Evolutionary conservation across 2,113 vertebrate genomes (phyloP), one percentile per base, ranked within the genome.

Genomic region (Macquaria ambigua): DNA sequence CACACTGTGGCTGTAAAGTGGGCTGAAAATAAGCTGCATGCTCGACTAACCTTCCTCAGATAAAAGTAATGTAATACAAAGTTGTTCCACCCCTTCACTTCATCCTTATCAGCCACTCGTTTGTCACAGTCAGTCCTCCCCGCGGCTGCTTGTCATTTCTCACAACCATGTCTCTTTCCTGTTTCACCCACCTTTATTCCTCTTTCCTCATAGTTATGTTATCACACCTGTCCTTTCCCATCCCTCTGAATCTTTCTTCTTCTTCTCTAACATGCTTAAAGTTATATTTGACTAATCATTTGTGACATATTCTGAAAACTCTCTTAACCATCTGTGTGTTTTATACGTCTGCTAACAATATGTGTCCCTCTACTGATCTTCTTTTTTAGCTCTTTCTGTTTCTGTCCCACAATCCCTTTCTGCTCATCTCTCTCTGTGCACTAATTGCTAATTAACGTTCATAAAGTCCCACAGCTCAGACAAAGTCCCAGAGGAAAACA

Each of bases 371-470:
- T 15, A 28, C 58, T 48, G 12, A 28, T 8, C 18, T 61, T 39
- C 59, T 77, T 11, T 1, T 69, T 43, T n/a, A 8, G 12, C 23
- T 31, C 39, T 58, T 21, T 52, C 20, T 31, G 68, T 66, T 71
- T 66, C 59, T 31, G 18, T 11, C 84, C 77, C 84, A 77, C 71
- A 80, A 74, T 80, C 70, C 43, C 34, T 71, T 59, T 78, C 74
- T 79, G 46, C 64, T 66, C 73, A 25, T 79, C 75, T 81, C 85
- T 86, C 52, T 34, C 83, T 67, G 68, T 31, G 34, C 55, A 67
- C 73, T 91, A 81, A 90, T 86, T 28, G 39, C 81, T 94, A 93
- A 95, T 95, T 93, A 94, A 91, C 87, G 89, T 87, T 62, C 55
- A 76, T 34, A 53, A 77, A 48, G 74, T 90, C 91, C 89, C 93